phyloP scores from a whole-genome alignment of 2,888 invertebrate species.

The Amphiduros pacificus region DNA sequence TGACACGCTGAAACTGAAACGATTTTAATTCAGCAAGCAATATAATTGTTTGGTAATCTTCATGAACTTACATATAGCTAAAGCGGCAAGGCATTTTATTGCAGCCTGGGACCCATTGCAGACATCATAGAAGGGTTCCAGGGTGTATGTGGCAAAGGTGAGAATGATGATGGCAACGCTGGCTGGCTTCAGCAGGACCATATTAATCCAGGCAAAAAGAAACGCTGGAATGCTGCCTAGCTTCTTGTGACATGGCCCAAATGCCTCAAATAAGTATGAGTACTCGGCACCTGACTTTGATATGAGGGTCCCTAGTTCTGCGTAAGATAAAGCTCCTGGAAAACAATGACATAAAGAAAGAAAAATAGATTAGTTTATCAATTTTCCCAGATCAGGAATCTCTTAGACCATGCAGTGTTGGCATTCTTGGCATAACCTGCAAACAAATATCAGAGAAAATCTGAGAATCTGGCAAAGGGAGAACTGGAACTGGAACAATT shows the following conservation, averaged over 20 bases:
- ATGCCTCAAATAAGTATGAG: constrained; percentile 74
- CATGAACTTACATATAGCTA: constrained; percentile 67
- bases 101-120: constrained; percentile 21
- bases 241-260: constrained; percentile 14
- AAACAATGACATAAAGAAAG: neutral
- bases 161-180: constrained; percentile 62
- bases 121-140: constrained; percentile 42
- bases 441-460: too few species aligned
- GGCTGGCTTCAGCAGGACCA: constrained; percentile 53
- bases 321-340: constrained; percentile 76
- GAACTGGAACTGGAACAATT: too few species aligned
- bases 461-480: too few species aligned
- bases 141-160: constrained; percentile 48
- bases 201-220: constrained; percentile 67
- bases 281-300: constrained; percentile 80
- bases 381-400: neutral
- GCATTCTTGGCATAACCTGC: too few species aligned
- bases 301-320: constrained; percentile 77
- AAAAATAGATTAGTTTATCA: neutral
- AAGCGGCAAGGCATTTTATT: constrained; percentile 36
- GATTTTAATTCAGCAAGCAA: neutral
- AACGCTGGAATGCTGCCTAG: constrained; percentile 63
- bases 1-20: neutral
- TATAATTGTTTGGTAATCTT: neutral
- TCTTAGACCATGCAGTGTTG: too few species aligned